Evolutionary conservation across 30 jellyfish, hydroid and myxozoan species (phyloP).

Genomic region (Turritopsis dohrnii): DNA sequence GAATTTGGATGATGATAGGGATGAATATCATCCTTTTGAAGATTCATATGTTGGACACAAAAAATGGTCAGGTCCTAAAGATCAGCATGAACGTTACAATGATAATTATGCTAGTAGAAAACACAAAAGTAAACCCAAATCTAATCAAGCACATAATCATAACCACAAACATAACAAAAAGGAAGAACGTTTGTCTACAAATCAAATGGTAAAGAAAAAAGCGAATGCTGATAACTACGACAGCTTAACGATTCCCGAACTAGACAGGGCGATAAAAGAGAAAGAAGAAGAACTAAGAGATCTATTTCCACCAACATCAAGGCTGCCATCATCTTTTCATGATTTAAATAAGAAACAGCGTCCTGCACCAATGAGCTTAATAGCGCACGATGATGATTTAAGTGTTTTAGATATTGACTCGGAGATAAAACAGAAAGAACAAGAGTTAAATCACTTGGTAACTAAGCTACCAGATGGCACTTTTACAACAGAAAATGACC

Average conservation of each 20-base stretch:
- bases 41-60: background rate
- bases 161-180: background rate
- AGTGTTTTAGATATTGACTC: background rate
- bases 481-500: background rate
- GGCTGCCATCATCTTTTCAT: background rate
- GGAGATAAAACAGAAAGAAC: background rate
- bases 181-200: background rate
- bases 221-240: background rate
- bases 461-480: conserved; percentile 8
- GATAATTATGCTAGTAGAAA: background rate
- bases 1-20: background rate
- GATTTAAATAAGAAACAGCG: background rate
- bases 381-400: background rate
- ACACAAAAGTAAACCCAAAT: background rate
- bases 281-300: background rate
- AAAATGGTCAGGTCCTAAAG: background rate
- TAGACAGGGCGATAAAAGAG: background rate
- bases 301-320: background rate
- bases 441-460: background rate
- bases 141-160: background rate
- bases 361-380: conserved; percentile 7
- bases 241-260: background rate
- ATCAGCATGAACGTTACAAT: background rate
- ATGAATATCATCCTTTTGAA: background rate
- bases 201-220: background rate